A percentile compares a stretch with the other conserved stretches of the same genome.
Conservation (phyloP, 2,113 vertebrate species). For the Aramus guarauna region DNA sequence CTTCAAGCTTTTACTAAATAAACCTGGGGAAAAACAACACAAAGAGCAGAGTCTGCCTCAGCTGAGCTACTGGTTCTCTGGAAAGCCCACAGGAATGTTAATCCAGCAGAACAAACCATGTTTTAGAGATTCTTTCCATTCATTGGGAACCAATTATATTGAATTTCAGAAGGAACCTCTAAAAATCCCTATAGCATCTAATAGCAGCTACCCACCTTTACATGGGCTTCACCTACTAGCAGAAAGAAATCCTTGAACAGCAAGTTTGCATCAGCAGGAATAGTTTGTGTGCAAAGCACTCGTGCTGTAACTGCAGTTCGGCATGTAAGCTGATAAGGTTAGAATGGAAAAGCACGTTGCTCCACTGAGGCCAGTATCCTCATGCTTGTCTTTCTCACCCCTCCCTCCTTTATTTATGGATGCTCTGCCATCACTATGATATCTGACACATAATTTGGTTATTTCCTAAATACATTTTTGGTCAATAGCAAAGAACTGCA, state of each 20-base stretch:
- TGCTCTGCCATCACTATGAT: neutral
- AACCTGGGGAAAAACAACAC: neutral
- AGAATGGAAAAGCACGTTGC: rapidly evolving
- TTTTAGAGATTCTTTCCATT: neutral
- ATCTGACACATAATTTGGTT: neutral
- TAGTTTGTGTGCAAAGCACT: neutral
- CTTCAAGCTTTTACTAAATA: neutral
- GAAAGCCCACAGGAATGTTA: neutral
- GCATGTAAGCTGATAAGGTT: neutral
- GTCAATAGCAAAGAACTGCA: neutral
- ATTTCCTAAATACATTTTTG: neutral
- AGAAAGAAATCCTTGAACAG: neutral
- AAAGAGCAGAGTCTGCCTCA: neutral
- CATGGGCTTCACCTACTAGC: neutral
- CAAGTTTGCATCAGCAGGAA: neutral
- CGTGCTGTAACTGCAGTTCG: rapidly evolving
- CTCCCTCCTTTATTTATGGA: neutral
- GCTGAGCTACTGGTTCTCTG: neutral
- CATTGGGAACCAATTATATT: neutral
- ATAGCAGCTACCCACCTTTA: neutral
- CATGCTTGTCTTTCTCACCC: neutral
- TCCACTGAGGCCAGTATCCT: neutral
- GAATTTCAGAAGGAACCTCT: neutral
- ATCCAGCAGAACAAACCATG: neutral
- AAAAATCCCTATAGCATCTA: neutral